These are phyloP conservation scores for Leptinotarsa tumamoca DNA, from an alignment of 2,888 invertebrate genomes.

Conservation along the genomic window DNA sequence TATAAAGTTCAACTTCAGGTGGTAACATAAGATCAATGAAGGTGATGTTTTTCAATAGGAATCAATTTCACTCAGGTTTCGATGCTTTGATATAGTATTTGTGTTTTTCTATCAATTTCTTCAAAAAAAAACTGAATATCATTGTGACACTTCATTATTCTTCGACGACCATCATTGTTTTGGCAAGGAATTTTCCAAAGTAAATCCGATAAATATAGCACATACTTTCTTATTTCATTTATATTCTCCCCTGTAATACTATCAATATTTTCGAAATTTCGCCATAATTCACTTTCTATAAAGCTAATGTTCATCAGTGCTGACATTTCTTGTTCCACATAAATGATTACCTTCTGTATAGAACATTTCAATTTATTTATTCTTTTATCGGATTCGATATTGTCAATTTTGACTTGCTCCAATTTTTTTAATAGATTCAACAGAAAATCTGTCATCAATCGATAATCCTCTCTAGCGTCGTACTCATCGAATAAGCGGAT, in stretches of 20 bases:
- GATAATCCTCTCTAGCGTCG: neutral
- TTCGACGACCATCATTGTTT: neutral
- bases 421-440: neutral
- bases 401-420: neutral
- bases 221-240: neutral
- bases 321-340: neutral
- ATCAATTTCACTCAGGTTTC: no score
- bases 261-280: neutral
- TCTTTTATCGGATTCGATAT: no score
- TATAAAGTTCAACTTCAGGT: no score
- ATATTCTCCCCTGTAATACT: neutral
- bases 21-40: no score
- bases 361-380: no score
- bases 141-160: neutral
- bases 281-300: neutral
- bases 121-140: neutral
- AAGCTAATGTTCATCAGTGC: neutral
- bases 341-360: no score
- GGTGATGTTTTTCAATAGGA: no score
- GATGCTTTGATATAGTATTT: neutral
- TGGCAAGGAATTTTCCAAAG: neutral
- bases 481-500: neutral
- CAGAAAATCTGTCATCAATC: neutral
- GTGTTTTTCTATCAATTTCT: neutral
- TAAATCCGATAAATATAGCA: neutral